Percentiles rank a stretch among this genome's conserved stretches.
These are phyloP conservation scores for Cassiopea xamachana DNA, from an alignment of 30 jellyfish, hydroid and myxozoan species.

Conservation along the genomic window DNA sequence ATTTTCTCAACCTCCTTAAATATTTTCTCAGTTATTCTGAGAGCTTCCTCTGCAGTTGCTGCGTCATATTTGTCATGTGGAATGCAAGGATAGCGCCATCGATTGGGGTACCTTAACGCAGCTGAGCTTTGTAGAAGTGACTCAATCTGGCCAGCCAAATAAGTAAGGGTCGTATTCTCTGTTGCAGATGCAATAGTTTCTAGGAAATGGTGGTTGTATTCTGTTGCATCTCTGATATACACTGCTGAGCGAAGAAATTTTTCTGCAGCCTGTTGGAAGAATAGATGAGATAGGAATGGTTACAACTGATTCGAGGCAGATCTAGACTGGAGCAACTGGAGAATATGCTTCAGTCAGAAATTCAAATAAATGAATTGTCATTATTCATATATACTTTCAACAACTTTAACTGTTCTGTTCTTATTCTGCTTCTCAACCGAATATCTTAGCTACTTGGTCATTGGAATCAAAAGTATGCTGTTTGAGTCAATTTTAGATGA, in stretches of 20 bases:
- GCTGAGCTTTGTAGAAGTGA: conserved; percentile 37
- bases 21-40: conserved; percentile 2
- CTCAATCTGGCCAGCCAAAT: conserved; percentile 53
- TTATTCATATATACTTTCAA: no score
- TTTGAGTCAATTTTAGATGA: no score
- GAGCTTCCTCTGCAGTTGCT: conserved; percentile 47
- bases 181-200: background rate
- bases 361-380: no score
- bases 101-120: conserved; percentile 67
- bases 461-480: no score
- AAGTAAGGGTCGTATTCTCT: background rate
- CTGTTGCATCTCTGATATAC: conserved; percentile 39
- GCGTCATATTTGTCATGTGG: conserved; percentile 71
- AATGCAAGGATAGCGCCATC: conserved; percentile 48
- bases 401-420: no score
- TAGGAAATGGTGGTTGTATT: conserved; percentile 3
- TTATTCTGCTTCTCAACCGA: no score
- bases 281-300: background rate
- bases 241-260: conserved; percentile 75
- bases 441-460: no score
- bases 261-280: conserved; percentile 68
- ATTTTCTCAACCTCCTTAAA: conserved; percentile 10
- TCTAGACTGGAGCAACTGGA: no score
- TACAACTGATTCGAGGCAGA: background rate
- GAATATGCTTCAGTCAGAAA: no score